Conservation (phyloP, 1,140 invertebrate genomes). For the Brachionus paranguensis region DNA sequence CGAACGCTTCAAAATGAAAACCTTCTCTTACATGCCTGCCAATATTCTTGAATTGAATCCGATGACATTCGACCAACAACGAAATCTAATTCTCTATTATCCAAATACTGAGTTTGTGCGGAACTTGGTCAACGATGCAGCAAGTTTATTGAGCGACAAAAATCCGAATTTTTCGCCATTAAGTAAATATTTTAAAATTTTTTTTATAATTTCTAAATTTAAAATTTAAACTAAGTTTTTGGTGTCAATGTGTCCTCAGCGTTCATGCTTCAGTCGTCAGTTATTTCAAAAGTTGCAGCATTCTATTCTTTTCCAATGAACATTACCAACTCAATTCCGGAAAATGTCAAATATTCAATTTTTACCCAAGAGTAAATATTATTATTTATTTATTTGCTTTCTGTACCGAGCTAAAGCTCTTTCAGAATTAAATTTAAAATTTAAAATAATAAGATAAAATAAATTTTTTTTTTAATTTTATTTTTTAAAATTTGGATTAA, state of each 20-base stretch:
- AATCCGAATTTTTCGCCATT: constrained; percentile 21
- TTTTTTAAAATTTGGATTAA: too few relatives aligned
- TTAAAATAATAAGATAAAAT: too few relatives aligned
- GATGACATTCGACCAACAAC: neutral
- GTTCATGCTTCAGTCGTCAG: neutral
- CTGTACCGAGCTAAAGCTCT: too few relatives aligned
- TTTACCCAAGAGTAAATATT: constrained; percentile 19
- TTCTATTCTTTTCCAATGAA: constrained; percentile 31
- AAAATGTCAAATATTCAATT: constrained; percentile 29
- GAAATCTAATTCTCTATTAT: constrained; percentile 37
- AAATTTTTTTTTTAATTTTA: too few relatives aligned
- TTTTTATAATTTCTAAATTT: neutral
- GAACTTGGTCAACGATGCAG: constrained; percentile 9
- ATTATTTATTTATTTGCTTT: too few relatives aligned
- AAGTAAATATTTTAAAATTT: neutral
- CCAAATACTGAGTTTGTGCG: neutral
- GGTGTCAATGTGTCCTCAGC: constrained; percentile 18
- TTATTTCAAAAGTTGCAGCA: neutral
- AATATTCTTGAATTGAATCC: neutral
- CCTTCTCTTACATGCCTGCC: neutral
- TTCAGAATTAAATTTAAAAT: too few relatives aligned
- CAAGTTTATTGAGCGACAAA: neutral
- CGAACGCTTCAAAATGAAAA: constrained; percentile 20
- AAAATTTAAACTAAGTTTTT: neutral
- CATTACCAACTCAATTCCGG: neutral